Percentiles rank a stretch among this genome's conserved stretches.
These are phyloP conservation scores for Crambe crambe DNA, from an alignment of 37 sponge, comb jelly and placozoan genomes.

Conservation along the genomic window DNA sequence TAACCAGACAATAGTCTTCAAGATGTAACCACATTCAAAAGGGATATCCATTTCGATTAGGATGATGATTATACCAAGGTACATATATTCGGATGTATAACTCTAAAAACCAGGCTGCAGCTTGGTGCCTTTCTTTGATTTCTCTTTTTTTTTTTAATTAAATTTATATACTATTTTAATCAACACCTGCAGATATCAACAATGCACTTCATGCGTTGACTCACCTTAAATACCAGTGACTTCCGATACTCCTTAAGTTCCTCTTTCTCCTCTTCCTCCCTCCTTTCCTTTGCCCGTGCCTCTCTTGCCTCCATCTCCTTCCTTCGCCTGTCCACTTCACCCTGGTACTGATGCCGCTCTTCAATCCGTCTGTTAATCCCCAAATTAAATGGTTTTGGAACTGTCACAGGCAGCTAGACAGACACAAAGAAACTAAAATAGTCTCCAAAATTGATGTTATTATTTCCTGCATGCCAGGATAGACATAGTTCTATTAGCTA, in stretches of 20 bases:
- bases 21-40: no score
- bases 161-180: no score
- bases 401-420: constrained; percentile 9
- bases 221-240: constrained; percentile 32
- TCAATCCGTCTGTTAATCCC: constrained; percentile 1
- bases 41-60: no score
- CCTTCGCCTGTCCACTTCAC: background rate
- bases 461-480: background rate
- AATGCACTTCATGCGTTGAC: no score
- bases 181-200: no score
- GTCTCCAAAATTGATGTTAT: background rate
- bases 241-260: constrained; percentile 36
- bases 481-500: no score
- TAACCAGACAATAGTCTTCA: no score
- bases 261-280: constrained; percentile 24
- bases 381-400: constrained; percentile 55
- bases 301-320: constrained; percentile 5
- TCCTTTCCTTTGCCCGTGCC: background rate
- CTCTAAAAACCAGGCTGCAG: no score
- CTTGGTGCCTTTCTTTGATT: no score
- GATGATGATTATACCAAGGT: no score
- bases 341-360: constrained; percentile 19
- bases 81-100: no score
- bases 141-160: no score
- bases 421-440: background rate